phyloP scores from a whole-genome alignment of 2,113 vertebrate genomes.

The Lampris megalopsis region DNA sequence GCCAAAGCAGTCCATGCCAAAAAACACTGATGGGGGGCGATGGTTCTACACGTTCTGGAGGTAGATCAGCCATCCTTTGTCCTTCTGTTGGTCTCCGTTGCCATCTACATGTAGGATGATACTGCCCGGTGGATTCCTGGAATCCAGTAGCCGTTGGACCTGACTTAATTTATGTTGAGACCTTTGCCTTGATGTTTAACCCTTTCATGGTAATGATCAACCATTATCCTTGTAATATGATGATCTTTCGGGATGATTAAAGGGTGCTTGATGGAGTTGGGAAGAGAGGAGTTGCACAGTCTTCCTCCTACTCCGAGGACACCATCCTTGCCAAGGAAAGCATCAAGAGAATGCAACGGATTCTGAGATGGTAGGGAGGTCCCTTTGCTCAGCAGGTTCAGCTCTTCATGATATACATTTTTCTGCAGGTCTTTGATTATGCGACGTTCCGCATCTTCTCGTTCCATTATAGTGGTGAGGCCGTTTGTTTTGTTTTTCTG shows the following conservation, averaged over 20 bases:
- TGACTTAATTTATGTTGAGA: slow-evolving; percentile 18
- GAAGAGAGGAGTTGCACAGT: neutral
- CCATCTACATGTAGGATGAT: slow-evolving; percentile 2
- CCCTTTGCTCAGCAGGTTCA: slow-evolving; percentile 1
- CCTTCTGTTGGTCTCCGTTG: neutral
- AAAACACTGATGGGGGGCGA: slow-evolving; percentile 1
- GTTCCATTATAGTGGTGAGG: slow-evolving; percentile 6
- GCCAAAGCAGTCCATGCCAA: slow-evolving; percentile 21
- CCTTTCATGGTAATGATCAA: neutral
- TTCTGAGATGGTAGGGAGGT: neutral
- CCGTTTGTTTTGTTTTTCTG: neutral
- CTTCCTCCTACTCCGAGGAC: slow-evolving; percentile 32
- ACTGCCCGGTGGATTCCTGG: slow-evolving; percentile 2
- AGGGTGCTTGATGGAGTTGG: slow-evolving; percentile 11
- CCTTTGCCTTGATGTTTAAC: slow-evolving; percentile 4
- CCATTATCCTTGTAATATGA: too few relatives aligned
- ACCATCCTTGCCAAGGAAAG: neutral
- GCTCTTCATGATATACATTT: neutral
- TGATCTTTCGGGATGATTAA: slow-evolving; percentile 6
- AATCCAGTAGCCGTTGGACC: slow-evolving; percentile 21
- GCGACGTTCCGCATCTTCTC: neutral
- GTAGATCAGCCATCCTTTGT: neutral
- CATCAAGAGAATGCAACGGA: slow-evolving; percentile 4
- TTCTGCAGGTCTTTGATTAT: slow-evolving; percentile 19
- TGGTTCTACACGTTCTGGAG: neutral